A percentile compares a stretch with the other conserved stretches of the same genome.
phyloP scores from a whole-genome alignment of 2,113 vertebrate species.

The Spilogale gracilis region DNA sequence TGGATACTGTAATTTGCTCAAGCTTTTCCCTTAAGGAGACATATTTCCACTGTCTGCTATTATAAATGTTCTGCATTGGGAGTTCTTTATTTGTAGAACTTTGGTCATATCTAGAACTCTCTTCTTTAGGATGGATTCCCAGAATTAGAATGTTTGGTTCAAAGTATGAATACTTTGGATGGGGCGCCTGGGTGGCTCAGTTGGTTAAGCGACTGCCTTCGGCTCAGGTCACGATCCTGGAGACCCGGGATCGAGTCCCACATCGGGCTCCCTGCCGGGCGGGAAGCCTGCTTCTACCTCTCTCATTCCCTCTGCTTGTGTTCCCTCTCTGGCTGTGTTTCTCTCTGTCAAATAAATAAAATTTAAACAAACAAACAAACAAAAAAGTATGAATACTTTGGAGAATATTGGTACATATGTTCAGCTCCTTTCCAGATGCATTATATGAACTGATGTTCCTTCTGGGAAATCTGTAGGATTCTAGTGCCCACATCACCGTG shows the following conservation, averaged over 20 bases:
- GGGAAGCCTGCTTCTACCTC: too few relatives aligned
- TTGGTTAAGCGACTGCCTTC: too few relatives aligned
- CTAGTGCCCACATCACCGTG: background rate
- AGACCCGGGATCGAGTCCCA: too few relatives aligned
- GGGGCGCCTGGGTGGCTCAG: too few relatives aligned
- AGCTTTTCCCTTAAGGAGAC: background rate
- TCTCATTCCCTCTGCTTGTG: too few relatives aligned
- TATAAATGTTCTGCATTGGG: background rate
- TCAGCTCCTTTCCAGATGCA: background rate
- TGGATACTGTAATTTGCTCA: background rate
- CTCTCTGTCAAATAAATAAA: too few relatives aligned
- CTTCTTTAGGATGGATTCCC: background rate
- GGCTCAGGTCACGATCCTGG: too few relatives aligned
- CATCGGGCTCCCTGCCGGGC: too few relatives aligned
- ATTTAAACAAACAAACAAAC: too few relatives aligned
- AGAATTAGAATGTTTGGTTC: background rate
- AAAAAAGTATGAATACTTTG: background rate
- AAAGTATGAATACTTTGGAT: background rate
- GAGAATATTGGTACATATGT: background rate
- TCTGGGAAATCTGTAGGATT: background rate
- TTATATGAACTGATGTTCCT: background rate
- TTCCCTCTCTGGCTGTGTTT: too few relatives aligned
- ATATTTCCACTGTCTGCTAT: background rate
- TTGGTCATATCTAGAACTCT: background rate
- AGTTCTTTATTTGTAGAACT: background rate